Conservation (phyloP, 2,888 invertebrate species). For the Falcaria lacertinaria region DNA sequence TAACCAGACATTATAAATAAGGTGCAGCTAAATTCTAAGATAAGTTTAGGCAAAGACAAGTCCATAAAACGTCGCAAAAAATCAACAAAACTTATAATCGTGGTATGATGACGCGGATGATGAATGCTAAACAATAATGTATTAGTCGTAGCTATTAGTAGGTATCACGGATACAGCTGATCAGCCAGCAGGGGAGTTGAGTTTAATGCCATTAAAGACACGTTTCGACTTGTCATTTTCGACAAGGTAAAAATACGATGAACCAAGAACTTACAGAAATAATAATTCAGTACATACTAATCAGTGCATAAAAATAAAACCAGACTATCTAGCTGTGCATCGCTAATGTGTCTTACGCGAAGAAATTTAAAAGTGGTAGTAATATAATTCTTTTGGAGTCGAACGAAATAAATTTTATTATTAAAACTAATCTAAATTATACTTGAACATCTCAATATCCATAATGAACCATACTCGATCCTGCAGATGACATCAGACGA, state of each 20-base stretch:
- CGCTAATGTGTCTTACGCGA: not conserved
- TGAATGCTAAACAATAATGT: slow-evolving; percentile 63
- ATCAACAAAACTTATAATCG: slow-evolving; percentile 45
- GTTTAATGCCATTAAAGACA: slow-evolving; percentile 54
- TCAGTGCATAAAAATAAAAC: not conserved
- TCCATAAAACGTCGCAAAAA: slow-evolving; percentile 50
- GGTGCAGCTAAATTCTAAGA: slow-evolving; percentile 39
- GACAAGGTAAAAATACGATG: slow-evolving; percentile 22
- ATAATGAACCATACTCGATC: not conserved
- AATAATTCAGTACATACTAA: not conserved
- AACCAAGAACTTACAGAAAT: not conserved
- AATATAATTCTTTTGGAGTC: not conserved
- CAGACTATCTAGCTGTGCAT: not conserved
- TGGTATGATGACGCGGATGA: slow-evolving; percentile 60
- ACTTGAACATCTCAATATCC: not conserved
- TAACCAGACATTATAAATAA: slow-evolving; percentile 28
- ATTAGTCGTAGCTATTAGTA: slow-evolving; percentile 59
- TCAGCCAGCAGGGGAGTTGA: slow-evolving; percentile 42
- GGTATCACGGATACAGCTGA: slow-evolving; percentile 50
- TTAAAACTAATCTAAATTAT: not conserved
- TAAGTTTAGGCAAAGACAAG: slow-evolving; percentile 48
- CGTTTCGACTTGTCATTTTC: slow-evolving; percentile 39
- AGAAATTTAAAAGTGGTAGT: not conserved
- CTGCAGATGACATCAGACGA: slow-evolving; percentile 50
- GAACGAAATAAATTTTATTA: not conserved